Base-by-base conservation (phyloP, 2,888 invertebrate genomes). In the Nemotelus pantherinus region DNA sequence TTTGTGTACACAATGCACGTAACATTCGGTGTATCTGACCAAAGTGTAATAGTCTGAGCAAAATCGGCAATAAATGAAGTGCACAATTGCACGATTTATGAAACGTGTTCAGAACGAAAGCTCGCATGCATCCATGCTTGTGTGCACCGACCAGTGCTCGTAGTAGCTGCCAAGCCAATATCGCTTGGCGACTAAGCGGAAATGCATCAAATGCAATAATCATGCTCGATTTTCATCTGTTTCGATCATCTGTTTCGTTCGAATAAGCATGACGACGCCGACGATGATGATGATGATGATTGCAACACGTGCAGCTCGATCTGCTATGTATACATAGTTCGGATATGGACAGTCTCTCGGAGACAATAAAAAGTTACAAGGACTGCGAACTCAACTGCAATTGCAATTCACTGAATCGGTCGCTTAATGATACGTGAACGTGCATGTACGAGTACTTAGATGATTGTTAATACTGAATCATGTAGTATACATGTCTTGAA, bases 121-220 rank as follows among this genome's bases (percentile, higher is more conserved):
- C 6, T 45, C 5, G 25, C 45, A 67, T 47, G 45, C 25, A 10
- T n/a, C 6, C 67, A 67, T 10, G 7, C 48, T 39, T n/a, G n/a
- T 6, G n/a, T 48, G 67, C 10, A 47, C 48, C 67, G 25, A 25
- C 25, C 25, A 25, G 25, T 25, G 25, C 25, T 25, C 25, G 25
- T 25, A 25, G 25, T 25, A 25, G 25, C 25, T 25, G 25, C 25
- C 25, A 25, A 25, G 25, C 25, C 25, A 25, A 25, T 25, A 25
- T 25, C 25, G 25, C 45, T n/a, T 67, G 48, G 41, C 45, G n/a
- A n/a, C 47, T n/a, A 45, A 39, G n/a, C 48, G 47, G 45, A 48
- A 67, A 67, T 67, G 45, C 9, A 47, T n/a, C 39, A n/a, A 47
- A 9, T 45, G 48, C 67, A 67, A 48, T 67, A 67, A 45, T 6